Evolutionary conservation across 1,140 invertebrate species (phyloP), one percentile per base, ranked within the genome.

Genomic region (Pseudoatta argentina): DNA sequence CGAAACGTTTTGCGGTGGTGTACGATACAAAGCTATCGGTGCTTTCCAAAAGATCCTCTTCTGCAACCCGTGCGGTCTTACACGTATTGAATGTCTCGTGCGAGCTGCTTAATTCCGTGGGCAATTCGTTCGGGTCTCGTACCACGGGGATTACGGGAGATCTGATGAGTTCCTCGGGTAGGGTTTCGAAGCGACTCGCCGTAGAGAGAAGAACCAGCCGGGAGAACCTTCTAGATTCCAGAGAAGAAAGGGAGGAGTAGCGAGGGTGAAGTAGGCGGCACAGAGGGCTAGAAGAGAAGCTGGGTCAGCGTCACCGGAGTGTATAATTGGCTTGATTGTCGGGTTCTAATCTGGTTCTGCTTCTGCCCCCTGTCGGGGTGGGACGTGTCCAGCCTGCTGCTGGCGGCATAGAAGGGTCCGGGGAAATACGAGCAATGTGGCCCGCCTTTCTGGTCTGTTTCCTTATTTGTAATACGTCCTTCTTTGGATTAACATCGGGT

Each of bases 301-400:
- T 91, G 92, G 92, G 93, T 94, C 93, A 93, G 93, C 93, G 92
- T 94, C 94, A 94, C 92, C 93, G 92, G 92, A 94, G 94, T 95
- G 94, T 95, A 95, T 95, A 95, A 94, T 95, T 94, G 94, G 92
- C 94, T 94, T 95, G 94, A 94, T 95, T 95, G 94, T 93, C 92
- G 93, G 92, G 92, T 94, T 94, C 94, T 94, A 94, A 94, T 94
- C 93, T 93, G 91, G 92, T 91, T 93, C 92, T 91, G 91, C 91
- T 92, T 89, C 89, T 91, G 91, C 91, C 91, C 89, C 88, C 92
- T 92, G 93, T 93, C 90, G 93, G 71, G 64, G 79, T 72, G 64
- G 71, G 69, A 91, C 89, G 90, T 91, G 90, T 91, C 89, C 90
- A 87, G 89, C 76, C 75, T 90, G 87, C 87, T 55, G 44, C 79